A percentile compares a stretch with the other conserved stretches of the same genome.
phyloP scores from a whole-genome alignment of 2,797 vertebrate species.

The Takifugu ocellatus region DNA sequence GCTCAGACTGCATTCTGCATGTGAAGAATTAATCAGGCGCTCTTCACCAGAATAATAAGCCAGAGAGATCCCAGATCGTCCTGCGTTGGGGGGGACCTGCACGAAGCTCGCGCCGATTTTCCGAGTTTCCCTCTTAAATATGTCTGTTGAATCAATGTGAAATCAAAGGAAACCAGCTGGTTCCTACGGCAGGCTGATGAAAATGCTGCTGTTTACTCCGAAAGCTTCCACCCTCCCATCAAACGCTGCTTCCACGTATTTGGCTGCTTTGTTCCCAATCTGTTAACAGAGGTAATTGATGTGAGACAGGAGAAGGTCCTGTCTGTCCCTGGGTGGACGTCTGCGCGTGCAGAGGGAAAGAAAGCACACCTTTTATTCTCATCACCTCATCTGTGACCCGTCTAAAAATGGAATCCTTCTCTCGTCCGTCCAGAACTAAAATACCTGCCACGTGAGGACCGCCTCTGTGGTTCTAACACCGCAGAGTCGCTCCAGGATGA shows the following conservation, averaged over 20 bases:
- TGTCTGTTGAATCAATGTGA: too few relatives aligned
- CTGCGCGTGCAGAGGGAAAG: background rate
- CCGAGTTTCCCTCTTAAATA: too few relatives aligned
- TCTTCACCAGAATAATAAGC: constrained; percentile 37
- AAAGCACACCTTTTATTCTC: constrained; percentile 9
- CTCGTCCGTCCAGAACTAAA: constrained; percentile 2
- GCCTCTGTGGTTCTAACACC: too few relatives aligned
- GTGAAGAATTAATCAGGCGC: constrained; percentile 29
- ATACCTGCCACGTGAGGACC: too few relatives aligned
- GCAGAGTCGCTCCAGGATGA: too few relatives aligned
- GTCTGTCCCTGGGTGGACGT: background rate
- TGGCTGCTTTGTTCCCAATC: background rate
- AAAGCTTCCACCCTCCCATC: too few relatives aligned
- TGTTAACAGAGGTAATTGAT: background rate
- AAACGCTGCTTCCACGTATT: background rate
- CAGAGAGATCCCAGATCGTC: constrained; percentile 23
- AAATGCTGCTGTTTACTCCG: too few relatives aligned
- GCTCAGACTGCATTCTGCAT: constrained; percentile 20
- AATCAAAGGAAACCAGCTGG: too few relatives aligned
- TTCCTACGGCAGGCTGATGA: too few relatives aligned
- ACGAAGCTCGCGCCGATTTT: background rate
- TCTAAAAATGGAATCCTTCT: constrained; percentile 5
- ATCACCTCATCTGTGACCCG: constrained; percentile 13
- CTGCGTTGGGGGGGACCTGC: background rate
- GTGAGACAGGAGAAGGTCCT: background rate